These are phyloP conservation scores for Scaptomyza cyrtandrae DNA, from an alignment of 2,888 invertebrate species.

Conservation along the genomic window DNA sequence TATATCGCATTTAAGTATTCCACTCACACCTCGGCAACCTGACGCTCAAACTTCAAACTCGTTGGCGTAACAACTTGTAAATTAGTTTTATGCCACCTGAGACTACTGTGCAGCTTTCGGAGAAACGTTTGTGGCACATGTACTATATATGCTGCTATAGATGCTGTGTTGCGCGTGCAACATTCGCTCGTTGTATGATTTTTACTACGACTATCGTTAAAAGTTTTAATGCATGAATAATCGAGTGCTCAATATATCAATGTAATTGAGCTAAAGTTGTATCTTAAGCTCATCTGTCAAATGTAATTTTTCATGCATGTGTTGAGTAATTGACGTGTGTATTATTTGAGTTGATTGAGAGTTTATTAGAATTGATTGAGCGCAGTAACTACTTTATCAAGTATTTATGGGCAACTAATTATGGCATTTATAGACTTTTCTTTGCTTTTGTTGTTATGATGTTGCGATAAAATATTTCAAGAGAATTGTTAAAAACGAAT, in stretches of 20 bases:
- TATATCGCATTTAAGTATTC: slow-evolving; percentile 26
- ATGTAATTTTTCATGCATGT: slow-evolving; percentile 8
- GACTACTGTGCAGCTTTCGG: slow-evolving; percentile 31
- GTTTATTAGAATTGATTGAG: slow-evolving; percentile 19
- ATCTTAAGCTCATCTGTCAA: slow-evolving; percentile 24
- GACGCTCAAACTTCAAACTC: slow-evolving; percentile 49
- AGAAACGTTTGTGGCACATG: slow-evolving; percentile 27
- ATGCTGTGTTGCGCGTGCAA: slow-evolving; percentile 20
- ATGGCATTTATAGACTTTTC: not conserved
- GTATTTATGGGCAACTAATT: not conserved
- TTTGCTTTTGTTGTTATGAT: not conserved
- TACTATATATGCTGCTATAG: not conserved
- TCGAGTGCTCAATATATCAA: slow-evolving; percentile 19
- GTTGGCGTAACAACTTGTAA: slow-evolving; percentile 48
- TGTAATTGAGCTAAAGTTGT: slow-evolving; percentile 16
- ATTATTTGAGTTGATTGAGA: slow-evolving; percentile 15
- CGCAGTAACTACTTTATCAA: slow-evolving; percentile 5
- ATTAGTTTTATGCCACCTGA: slow-evolving; percentile 63
- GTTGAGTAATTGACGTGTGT: slow-evolving; percentile 35
- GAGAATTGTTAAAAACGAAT: too few species aligned
- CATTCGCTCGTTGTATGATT: slow-evolving; percentile 31
- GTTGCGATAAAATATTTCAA: not conserved
- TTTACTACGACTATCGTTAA: slow-evolving; percentile 9
- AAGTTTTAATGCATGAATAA: slow-evolving; percentile 23
- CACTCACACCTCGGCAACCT: slow-evolving; percentile 16